Evolutionary conservation across 64 coral and sea anemone genomes (phyloP).

Genomic region (Stichodactyla helianthus): DNA sequence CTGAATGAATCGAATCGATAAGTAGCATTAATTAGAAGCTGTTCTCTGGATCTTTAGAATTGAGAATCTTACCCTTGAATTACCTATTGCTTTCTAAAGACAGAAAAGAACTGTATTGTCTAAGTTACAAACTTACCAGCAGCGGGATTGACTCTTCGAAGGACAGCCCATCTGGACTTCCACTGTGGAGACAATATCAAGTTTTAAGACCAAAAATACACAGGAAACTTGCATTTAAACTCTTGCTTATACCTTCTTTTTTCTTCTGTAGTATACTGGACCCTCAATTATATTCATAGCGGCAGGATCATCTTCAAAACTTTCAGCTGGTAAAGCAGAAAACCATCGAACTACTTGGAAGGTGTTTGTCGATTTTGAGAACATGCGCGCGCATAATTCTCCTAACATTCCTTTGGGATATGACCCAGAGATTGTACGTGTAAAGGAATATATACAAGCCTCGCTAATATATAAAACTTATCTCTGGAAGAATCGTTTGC

Average conservation of each 20-base stretch:
- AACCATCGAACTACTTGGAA: conserved; percentile 39
- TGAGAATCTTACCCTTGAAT: not conserved
- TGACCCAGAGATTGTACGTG: not conserved
- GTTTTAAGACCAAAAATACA: not conserved
- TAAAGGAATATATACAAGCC: not conserved
- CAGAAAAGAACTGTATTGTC: not conserved
- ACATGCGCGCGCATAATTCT: conserved; percentile 33
- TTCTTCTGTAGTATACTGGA: conserved; percentile 74
- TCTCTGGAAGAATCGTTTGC: not conserved
- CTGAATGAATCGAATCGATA: not conserved
- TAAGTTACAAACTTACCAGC: conserved; percentile 53
- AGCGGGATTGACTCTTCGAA: conserved; percentile 72
- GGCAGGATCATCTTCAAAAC: conserved; percentile 43
- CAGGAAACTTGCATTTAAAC: not conserved
- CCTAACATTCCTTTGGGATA: conserved; percentile 30
- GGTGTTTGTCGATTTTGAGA: not conserved
- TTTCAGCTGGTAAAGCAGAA: not conserved
- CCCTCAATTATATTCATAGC: conserved; percentile 82
- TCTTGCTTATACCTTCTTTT: conserved; percentile 68
- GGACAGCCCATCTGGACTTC: conserved; percentile 85
- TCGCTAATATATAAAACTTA: not conserved
- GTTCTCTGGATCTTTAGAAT: not conserved
- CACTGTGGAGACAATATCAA: conserved; percentile 55
- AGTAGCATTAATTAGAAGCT: not conserved
- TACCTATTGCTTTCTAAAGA: not conserved